phyloP scores from a whole-genome alignment of 2,797 vertebrate genomes.

The Tarsius wallacei region DNA sequence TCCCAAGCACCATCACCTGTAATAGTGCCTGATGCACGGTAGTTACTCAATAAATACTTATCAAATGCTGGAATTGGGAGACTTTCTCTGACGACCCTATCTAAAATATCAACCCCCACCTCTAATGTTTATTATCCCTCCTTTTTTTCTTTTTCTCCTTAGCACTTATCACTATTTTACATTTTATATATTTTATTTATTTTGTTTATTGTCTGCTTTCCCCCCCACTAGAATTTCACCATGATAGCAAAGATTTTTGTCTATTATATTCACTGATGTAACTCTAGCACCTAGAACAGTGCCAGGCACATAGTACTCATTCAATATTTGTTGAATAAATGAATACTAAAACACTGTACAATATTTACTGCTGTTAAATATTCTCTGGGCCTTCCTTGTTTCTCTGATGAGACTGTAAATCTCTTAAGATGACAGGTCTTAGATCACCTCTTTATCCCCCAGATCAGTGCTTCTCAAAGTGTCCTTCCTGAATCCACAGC shows the following conservation, averaged over 20 bases:
- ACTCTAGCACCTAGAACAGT: neutral
- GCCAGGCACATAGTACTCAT: neutral
- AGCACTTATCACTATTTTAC: neutral
- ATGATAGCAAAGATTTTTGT: constrained; percentile 26
- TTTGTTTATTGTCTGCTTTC: constrained; percentile 4
- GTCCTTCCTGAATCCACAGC: neutral
- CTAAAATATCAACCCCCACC: constrained; percentile 4
- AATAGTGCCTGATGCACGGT: neutral
- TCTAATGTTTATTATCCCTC: neutral
- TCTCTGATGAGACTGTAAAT: neutral
- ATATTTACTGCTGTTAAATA: constrained; percentile 61
- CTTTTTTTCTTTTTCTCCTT: neutral
- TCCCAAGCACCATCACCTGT: constrained; percentile 10
- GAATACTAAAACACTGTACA: neutral
- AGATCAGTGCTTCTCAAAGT: constrained; percentile 34
- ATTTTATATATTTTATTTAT: constrained; percentile 23
- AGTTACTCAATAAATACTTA: constrained; percentile 31
- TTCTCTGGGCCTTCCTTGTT: neutral
- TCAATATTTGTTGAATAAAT: constrained; percentile 35
- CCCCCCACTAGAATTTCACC: neutral
- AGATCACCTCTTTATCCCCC: neutral
- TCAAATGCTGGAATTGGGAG: constrained; percentile 42
- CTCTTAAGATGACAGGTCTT: constrained; percentile 2
- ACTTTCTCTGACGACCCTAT: neutral
- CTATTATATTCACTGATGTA: constrained; percentile 27